A percentile compares a stretch with the other conserved stretches of the same genome.
These are phyloP conservation scores for Trichogramma pretiosum DNA, from an alignment of 1,140 invertebrate species.

Conservation along the genomic window DNA sequence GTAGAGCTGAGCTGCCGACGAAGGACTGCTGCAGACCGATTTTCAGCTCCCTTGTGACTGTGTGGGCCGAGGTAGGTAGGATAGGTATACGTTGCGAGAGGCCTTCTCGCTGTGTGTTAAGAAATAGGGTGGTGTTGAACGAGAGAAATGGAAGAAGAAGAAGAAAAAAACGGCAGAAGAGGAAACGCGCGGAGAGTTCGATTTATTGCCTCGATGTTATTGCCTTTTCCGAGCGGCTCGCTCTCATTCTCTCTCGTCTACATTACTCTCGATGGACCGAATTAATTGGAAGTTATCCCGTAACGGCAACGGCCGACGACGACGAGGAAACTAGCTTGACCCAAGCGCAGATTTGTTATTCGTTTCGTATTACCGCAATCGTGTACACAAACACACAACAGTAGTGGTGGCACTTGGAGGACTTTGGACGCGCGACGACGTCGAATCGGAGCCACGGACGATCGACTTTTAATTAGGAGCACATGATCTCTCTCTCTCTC, in stretches of 20 bases:
- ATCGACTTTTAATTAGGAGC: constrained; percentile 15
- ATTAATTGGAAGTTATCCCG: background rate
- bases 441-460: background rate
- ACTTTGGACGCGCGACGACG: background rate
- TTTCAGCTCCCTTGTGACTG: too few species aligned
- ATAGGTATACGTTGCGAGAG: too few species aligned
- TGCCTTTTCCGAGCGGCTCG: background rate
- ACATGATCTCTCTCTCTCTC: background rate
- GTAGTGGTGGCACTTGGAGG: background rate
- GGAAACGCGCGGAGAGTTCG: constrained; percentile 10
- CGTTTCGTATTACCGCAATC: background rate
- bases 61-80: too few species aligned
- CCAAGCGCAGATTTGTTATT: background rate
- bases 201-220: constrained; percentile 4
- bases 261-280: background rate
- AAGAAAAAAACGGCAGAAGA: background rate
- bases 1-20: too few species aligned
- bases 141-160: background rate
- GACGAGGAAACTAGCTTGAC: background rate
- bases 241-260: background rate
- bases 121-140: background rate
- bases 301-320: background rate
- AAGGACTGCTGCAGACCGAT: background rate
- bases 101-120: background rate
- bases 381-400: background rate